Evolutionary conservation across 1,140 invertebrate genomes (phyloP).

Genomic region (Popillia japonica): DNA sequence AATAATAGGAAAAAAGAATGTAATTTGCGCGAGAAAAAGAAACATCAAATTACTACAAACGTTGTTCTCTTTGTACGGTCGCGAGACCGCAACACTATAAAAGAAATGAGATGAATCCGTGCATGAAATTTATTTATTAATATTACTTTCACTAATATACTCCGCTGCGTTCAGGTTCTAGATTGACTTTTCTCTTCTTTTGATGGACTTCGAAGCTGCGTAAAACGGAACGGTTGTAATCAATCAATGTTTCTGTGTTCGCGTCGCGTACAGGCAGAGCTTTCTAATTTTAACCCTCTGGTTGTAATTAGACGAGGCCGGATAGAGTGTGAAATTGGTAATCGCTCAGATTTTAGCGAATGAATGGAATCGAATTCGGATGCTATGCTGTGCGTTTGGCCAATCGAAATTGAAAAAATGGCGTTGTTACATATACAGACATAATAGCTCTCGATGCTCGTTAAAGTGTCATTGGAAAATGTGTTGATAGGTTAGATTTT

Average conservation of each 20-base stretch:
- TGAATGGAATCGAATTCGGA: neutral
- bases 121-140: conserved; percentile 19
- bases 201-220: neutral
- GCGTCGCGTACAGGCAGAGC: neutral
- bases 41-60: neutral
- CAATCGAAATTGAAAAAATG: neutral
- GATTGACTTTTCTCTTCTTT: neutral
- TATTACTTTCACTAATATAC: neutral
- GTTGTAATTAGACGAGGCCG: neutral
- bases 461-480: too few species aligned
- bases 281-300: conserved; percentile 15
- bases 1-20: neutral
- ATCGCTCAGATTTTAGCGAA: neutral
- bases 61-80: neutral
- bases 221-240: conserved; percentile 6
- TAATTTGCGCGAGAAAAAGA: neutral
- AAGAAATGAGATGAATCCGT: conserved; percentile 1
- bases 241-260: neutral
- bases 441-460: too few species aligned
- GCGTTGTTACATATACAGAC: neutral
- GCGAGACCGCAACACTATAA: neutral
- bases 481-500: too few species aligned
- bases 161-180: neutral
- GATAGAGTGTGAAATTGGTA: conserved; percentile 3
- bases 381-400: neutral